Conservation (phyloP, 2,888 invertebrate species). For the Acleris sparsana region DNA sequence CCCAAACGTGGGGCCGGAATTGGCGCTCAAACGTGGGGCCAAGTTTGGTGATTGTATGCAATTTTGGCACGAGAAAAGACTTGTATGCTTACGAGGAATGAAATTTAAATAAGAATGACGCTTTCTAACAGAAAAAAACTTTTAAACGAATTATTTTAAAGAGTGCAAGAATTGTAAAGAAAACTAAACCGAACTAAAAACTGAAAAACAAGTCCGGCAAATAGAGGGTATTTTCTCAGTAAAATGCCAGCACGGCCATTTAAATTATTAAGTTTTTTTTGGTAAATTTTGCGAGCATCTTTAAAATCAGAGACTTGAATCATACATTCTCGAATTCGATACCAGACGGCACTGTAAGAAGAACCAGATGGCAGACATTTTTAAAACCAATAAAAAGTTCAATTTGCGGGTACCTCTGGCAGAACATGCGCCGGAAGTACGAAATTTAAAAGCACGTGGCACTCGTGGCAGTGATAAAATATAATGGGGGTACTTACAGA, state of each 20-base stretch:
- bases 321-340: too few species aligned
- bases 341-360: too few species aligned
- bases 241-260: too few species aligned
- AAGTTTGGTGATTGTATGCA: conserved; percentile 3
- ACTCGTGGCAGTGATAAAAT: not conserved
- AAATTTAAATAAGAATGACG: not conserved
- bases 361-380: too few species aligned
- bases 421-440: not conserved
- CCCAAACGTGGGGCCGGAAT: conserved; percentile 52
- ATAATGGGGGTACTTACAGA: conserved; percentile 53
- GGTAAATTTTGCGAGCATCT: too few species aligned
- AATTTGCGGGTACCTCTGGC: not conserved
- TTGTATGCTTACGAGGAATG: not conserved
- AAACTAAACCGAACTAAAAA: too few species aligned
- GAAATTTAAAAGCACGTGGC: not conserved
- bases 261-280: too few species aligned
- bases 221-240: too few species aligned
- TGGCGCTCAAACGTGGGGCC: conserved; percentile 27
- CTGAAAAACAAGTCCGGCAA: too few species aligned
- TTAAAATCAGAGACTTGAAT: too few species aligned
- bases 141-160: too few species aligned
- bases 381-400: not conserved
- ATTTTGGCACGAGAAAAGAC: conserved; percentile 10
- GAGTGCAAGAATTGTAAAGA: too few species aligned
- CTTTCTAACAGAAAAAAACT: not conserved